Base-by-base conservation (phyloP, 2,797 vertebrate genomes). In the Oreochromis grahami region DNA sequence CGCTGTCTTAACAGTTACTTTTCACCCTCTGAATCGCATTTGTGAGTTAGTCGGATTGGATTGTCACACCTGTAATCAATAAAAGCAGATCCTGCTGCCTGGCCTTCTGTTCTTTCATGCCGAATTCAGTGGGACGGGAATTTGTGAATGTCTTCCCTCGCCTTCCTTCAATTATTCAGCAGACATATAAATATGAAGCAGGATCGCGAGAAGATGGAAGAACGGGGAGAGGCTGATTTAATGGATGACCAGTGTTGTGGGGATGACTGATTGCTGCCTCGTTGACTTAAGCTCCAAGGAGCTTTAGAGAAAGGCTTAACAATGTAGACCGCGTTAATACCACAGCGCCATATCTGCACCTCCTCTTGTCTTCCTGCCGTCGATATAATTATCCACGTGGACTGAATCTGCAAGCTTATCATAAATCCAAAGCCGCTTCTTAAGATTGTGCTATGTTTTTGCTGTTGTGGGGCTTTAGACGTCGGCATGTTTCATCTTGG, bases 111-210 rank as follows among this genome's bases (percentile, higher is more conserved):
- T 24, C 17, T 53, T 38, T 24, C 14, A 24, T 7, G 55, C n/a
- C 19, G 8, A 8, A 26, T 12, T n/a, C 24, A 29, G 26, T 50
- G 38, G 43, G 56, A 24, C 15, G 72, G 72, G 50, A 43, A 43
- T 43, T 1, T 43, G 72, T 43, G 72, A 51, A 29, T 36, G 12
- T 91, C 88, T 91, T 76, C 55, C 91, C 34, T 82, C 53, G 89
- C 84, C 63, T 78, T 15, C 15, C 79, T 93, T 96, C 84, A 95
- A 94, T 96, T 92, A 95, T 96, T 96, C 89, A 96, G 88, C 84
- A 91, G 84, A 79, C 86, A 81, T 74, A 93, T 93, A 92, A 95
- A 94, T 94, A 94, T 93, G 90, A 90, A 93, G 89, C 87, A 85
- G 80, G 83, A 83, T 85, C 74, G 55, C 84, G 86, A 91, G 88